These are phyloP conservation scores for Pseudochirops corinnae DNA, from an alignment of 2,797 vertebrate genomes.

Conservation along the genomic window DNA sequence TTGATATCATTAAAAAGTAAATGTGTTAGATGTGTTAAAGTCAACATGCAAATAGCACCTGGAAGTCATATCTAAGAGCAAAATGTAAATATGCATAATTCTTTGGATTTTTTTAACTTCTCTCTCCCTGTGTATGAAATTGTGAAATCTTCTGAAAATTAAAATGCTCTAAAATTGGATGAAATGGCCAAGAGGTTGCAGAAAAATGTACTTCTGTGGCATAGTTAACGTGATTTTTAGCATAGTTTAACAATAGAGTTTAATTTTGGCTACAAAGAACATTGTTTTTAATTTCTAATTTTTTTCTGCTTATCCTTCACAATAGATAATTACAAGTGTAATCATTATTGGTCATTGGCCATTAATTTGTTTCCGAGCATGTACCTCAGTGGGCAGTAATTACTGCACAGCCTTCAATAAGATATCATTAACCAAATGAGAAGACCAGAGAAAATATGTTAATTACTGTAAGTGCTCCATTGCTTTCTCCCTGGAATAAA, in stretches of 20 bases:
- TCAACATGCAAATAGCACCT: constrained; percentile 42
- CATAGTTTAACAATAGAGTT: constrained; percentile 75
- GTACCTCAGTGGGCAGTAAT: constrained; percentile 88
- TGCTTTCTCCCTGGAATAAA: constrained; percentile 84
- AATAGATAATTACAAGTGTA: constrained; percentile 85
- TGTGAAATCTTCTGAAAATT: constrained; percentile 64
- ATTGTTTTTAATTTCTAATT: constrained; percentile 76
- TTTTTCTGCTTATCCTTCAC: constrained; percentile 84
- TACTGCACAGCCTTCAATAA: constrained; percentile 86
- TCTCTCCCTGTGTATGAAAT: constrained; percentile 20
- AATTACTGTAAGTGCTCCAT: constrained; percentile 86
- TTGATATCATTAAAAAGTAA: constrained; percentile 38
- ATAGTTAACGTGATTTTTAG: constrained; percentile 73
- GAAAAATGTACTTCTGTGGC: constrained; percentile 70
- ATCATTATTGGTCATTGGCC: constrained; percentile 88
- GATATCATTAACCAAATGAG: constrained; percentile 89
- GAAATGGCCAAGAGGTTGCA: constrained; percentile 53
- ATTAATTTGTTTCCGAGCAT: constrained; percentile 87
- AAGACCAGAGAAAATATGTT: constrained; percentile 87
- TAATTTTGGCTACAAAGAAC: constrained; percentile 80
- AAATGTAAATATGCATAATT: constrained; percentile 3
- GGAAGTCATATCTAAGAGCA: constrained; percentile 45
- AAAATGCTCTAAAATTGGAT: constrained; percentile 24
- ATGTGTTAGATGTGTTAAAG: constrained; percentile 7
- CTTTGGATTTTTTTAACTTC: constrained; percentile 12